These are phyloP conservation scores for Macrotrachela quadricornifera DNA, from an alignment of 1,140 invertebrate genomes.

Conservation along the genomic window DNA sequence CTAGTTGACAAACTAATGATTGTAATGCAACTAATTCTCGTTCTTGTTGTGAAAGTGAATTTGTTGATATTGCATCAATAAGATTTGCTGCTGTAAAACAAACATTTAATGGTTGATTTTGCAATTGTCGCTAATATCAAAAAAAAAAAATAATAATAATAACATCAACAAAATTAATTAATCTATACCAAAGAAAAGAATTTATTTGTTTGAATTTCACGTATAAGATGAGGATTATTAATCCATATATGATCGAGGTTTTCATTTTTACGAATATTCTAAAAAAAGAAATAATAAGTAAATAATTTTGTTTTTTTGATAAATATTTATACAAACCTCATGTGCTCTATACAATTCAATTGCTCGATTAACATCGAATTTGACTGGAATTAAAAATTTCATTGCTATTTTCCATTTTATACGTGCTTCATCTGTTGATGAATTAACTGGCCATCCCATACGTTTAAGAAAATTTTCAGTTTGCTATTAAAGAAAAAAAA, in stretches of 20 bases:
- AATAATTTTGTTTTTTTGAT: neutral
- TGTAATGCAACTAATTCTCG: slow-evolving; percentile 48
- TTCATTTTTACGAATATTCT: slow-evolving; percentile 53
- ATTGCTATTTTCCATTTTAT: slow-evolving; percentile 51
- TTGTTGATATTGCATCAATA: too few relatives aligned
- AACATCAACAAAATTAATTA: too few relatives aligned
- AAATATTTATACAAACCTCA: slow-evolving; percentile 35
- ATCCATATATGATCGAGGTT: slow-evolving; percentile 63
- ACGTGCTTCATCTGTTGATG: too few relatives aligned
- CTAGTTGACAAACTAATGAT: slow-evolving; percentile 78
- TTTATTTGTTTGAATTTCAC: slow-evolving; percentile 73
- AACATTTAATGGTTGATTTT: too few relatives aligned
- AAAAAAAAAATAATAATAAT: too few relatives aligned
- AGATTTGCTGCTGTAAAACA: too few relatives aligned
- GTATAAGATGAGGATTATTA: slow-evolving; percentile 50
- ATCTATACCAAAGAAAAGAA: slow-evolving; percentile 74
- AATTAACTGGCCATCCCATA: too few relatives aligned
- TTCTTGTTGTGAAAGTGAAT: too few relatives aligned
- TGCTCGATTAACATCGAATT: slow-evolving; percentile 72
- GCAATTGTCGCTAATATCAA: too few relatives aligned
- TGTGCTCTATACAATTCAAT: slow-evolving; percentile 68
- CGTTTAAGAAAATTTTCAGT: too few relatives aligned
- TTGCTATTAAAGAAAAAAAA: too few relatives aligned
- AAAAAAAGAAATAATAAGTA: slow-evolving; percentile 8
- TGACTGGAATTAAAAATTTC: slow-evolving; percentile 76